Conservation (phyloP, 1,140 invertebrate genomes). For the Galleria mellonella region DNA sequence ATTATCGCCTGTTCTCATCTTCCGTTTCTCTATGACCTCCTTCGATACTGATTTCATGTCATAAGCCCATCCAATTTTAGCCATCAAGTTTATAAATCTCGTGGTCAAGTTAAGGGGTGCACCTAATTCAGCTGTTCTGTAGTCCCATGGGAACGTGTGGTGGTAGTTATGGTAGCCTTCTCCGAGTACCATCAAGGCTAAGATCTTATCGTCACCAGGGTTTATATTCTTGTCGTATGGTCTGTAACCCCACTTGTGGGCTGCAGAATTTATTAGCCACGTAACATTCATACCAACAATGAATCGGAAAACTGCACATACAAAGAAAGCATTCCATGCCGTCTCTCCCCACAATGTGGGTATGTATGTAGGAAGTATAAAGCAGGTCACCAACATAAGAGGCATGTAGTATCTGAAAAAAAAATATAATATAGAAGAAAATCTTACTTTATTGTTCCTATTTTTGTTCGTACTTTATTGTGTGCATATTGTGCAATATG, state of each 20-base stretch:
- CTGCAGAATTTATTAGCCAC: conserved; percentile 85
- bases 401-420: conserved; percentile 19
- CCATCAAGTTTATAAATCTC: conserved; percentile 78
- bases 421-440: neutral
- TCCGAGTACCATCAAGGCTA: conserved; percentile 10
- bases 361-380: conserved; percentile 86
- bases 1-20: conserved; percentile 20
- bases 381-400: conserved; percentile 74
- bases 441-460: too few species aligned
- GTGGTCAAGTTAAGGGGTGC: conserved; percentile 78
- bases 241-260: conserved; percentile 76
- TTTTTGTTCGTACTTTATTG: too few species aligned
- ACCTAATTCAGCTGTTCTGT: conserved; percentile 85
- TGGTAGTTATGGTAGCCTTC: conserved; percentile 94
- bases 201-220: conserved; percentile 12
- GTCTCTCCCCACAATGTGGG: conserved; percentile 91
- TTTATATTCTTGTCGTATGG: conserved; percentile 79
- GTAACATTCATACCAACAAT: conserved; percentile 80
- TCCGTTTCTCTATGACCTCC: conserved; percentile 11
- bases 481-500: too few species aligned
- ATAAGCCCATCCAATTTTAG: conserved; percentile 77
- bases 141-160: conserved; percentile 91
- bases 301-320: conserved; percentile 80
- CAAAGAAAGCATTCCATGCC: conserved; percentile 80
- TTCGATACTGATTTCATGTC: conserved; percentile 72